phyloP scores from a whole-genome alignment of 2,797 vertebrate species.

The Amphiprion clarkii region DNA sequence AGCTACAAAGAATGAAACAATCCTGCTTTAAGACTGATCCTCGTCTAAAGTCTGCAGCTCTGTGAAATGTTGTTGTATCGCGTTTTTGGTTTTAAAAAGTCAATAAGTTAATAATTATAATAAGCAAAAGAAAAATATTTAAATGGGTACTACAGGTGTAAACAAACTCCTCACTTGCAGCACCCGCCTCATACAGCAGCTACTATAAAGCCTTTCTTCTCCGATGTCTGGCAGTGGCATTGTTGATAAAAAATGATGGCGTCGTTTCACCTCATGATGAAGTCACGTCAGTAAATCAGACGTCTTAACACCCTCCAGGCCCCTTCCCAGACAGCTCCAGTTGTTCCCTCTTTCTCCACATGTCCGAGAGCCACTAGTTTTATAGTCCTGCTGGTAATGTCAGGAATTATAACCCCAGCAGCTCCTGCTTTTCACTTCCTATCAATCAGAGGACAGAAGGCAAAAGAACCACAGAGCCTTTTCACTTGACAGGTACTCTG shows the following conservation, averaged over 20 bases:
- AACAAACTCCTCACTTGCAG: conserved; percentile 10
- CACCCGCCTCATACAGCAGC: conserved; percentile 7
- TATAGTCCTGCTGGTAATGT: conserved; percentile 75
- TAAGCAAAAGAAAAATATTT: too few relatives aligned
- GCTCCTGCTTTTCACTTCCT: conserved; percentile 67
- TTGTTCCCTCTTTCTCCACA: conserved; percentile 56
- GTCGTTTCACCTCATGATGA: conserved; percentile 65
- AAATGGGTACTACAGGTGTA: neutral
- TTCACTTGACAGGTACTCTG: conserved; percentile 59
- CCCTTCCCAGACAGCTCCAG: conserved; percentile 47
- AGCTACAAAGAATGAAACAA: too few relatives aligned
- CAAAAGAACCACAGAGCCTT: conserved; percentile 48
- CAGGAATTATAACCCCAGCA: conserved; percentile 74
- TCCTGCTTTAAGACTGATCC: neutral
- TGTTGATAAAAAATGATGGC: conserved; percentile 62
- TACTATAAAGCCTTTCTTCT: conserved; percentile 41
- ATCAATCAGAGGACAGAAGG: conserved; percentile 71
- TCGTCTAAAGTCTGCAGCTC: neutral
- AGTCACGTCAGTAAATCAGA: conserved; percentile 73
- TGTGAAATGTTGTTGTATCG: neutral
- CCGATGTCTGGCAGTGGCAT: conserved; percentile 31
- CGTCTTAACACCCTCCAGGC: conserved; percentile 48
- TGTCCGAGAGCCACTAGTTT: conserved; percentile 64
- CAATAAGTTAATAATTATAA: too few relatives aligned
- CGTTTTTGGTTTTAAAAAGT: neutral